A percentile compares a stretch with the other conserved stretches of the same genome.
Evolutionary conservation across 2,888 invertebrate species (phyloP).

Genomic region (Unio delphinus): DNA sequence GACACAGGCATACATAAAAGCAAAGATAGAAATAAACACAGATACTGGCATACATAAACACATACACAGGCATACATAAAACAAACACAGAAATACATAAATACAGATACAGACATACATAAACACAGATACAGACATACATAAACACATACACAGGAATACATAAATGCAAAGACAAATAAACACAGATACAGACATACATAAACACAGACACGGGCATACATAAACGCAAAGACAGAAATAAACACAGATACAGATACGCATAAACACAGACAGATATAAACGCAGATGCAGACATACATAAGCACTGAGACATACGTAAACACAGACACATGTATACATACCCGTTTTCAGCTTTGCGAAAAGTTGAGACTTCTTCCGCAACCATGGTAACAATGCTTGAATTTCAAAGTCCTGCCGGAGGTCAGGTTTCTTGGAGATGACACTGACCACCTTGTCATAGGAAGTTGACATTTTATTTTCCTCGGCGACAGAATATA

Average conservation of each 20-base stretch:
- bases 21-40: too few relatives aligned
- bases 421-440: slow-evolving; percentile 50
- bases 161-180: too few relatives aligned
- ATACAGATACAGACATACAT: neutral
- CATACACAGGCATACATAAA: neutral
- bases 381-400: slow-evolving; percentile 58
- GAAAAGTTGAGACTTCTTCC: slow-evolving; percentile 61
- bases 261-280: too few relatives aligned
- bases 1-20: too few relatives aligned
- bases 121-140: neutral
- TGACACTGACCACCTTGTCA: slow-evolving; percentile 57
- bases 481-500: too few relatives aligned
- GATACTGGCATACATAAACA: too few relatives aligned
- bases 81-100: too few relatives aligned
- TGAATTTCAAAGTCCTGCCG: slow-evolving; percentile 63
- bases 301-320: neutral
- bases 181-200: neutral
- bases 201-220: neutral
- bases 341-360: slow-evolving; percentile 59
- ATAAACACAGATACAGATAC: too few relatives aligned
- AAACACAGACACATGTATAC: slow-evolving; percentile 7
- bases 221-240: too few relatives aligned
- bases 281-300: neutral
- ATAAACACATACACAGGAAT: neutral
- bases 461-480: slow-evolving; percentile 37